Base-by-base conservation (phyloP, 2,888 invertebrate genomes). In the Agriotes lineatus region DNA sequence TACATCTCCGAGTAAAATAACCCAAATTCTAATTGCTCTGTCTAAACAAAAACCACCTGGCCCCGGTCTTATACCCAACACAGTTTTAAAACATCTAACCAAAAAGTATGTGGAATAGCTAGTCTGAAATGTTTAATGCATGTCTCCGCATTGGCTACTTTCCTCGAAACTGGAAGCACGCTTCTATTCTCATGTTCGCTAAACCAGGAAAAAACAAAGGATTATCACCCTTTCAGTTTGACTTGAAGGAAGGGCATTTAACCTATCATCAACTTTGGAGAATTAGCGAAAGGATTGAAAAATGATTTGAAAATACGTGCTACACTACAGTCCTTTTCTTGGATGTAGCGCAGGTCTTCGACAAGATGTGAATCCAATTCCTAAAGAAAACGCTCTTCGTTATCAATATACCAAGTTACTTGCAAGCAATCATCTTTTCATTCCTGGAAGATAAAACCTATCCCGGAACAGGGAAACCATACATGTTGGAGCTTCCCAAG, bases 131-230 rank as follows among this genome's bases (percentile, higher is more conserved):
- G 18, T 65, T 69, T 9, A 74, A 73, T 33, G 52, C 54, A 5
- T 61, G 60, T 12, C 12, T 73, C 7, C 65, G 42, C 50, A 42
- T 59, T n/a, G 48, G 50, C 2, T 67, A 75, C 45, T 74, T 72
- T 62, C 72, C 74, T 7, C 54, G n/a, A 1, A 18, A 6, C 1
- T 73, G 73, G 73, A 74, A 72, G 63, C 50, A 69, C 25, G 73
- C 72, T 3, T 58, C 65, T 14, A 56, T 75, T 7, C 37, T 72
- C 19, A 48, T 71, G 0, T 71, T 74, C 19, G 58, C 18, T 7
- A 75, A 74, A 69, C 71, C 73, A 5, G 68, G 70, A 70, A 74
- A 56, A 60, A 18, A 45, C 58, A 5, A 56, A 58, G 0, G 59
- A 10, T 10, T 35, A 6, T n/a, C 35, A n/a, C 35, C 35, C 35